Base-by-base conservation (phyloP, 2,113 vertebrate species). In the Thunnus thynnus region DNA sequence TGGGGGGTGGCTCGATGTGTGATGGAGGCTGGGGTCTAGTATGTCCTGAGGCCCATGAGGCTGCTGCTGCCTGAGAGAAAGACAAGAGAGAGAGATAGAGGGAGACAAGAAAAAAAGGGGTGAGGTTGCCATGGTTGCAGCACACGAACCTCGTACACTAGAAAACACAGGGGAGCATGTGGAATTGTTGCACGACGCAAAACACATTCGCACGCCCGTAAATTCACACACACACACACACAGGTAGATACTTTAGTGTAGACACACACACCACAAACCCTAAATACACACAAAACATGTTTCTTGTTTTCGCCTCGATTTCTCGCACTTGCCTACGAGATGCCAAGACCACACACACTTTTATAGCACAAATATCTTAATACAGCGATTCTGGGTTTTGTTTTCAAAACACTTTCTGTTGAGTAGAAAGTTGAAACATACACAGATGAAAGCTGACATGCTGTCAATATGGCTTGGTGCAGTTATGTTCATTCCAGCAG, bases 11-110 rank as follows among this genome's bases (percentile, higher is more conserved):
- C 62, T 86, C 44, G 93, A 93, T 95, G 95, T 95, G 94, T 94
- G 95, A 95, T 94, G 93, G 95, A 94, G 92, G 93, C 93, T 90
- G 89, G 91, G 92, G 92, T 94, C 93, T 94, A 79, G 93, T 88
- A 82, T 92, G 91, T 94, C 90, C 89, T 91, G 86, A 92, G 87
- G 91, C 92, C 92, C 89, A 77, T 68, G 90, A 89, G 92, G 88
- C 83, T 90, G 93, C 78, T 91, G 92, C 88, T 93, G 92, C 88
- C 94, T 95, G 69, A 60, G 74, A 89, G 85, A 85, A 55, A 87
- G 27, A 18, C 61, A 68, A 30, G 70, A 51, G 51, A 51, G n/a
- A 72, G 8, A 56, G 6, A 50, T 3, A 41, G 10, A 77, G 12
- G 30, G 20, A 57, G 12, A 32, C 16, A 56, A 51, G 65, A 46